Evolutionary conservation across 2,888 invertebrate genomes (phyloP).

Genomic region (Tachina fera): DNA sequence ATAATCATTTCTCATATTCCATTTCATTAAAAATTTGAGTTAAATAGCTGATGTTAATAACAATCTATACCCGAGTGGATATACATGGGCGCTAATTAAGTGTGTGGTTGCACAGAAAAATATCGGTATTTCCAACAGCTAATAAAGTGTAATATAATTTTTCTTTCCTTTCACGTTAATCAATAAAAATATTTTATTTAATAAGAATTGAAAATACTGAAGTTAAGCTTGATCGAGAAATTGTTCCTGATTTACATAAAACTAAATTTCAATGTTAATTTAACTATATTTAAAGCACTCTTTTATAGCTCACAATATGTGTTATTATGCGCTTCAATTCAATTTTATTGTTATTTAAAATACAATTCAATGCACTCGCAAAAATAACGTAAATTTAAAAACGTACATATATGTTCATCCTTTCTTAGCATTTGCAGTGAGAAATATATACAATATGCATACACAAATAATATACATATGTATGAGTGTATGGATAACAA

Average conservation of each 20-base stretch:
- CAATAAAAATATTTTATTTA: too few relatives aligned
- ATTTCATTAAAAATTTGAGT: too few relatives aligned
- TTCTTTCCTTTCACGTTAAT: too few relatives aligned
- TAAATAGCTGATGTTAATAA: too few relatives aligned
- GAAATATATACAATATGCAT: background rate
- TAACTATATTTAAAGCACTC: background rate
- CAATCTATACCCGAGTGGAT: too few relatives aligned
- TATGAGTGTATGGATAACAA: slow-evolving; percentile 53
- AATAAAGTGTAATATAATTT: too few relatives aligned
- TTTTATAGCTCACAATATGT: slow-evolving; percentile 10
- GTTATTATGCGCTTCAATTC: slow-evolving; percentile 46
- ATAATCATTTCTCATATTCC: too few relatives aligned
- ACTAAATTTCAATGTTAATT: background rate
- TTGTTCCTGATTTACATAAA: background rate
- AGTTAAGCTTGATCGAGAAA: too few relatives aligned
- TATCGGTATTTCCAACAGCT: too few relatives aligned
- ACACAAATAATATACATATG: background rate
- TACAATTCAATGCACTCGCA: slow-evolving; percentile 45
- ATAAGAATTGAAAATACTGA: too few relatives aligned
- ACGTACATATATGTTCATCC: slow-evolving; percentile 44
- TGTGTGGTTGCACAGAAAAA: too few relatives aligned
- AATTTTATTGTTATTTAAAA: slow-evolving; percentile 54
- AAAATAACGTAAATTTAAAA: slow-evolving; percentile 29
- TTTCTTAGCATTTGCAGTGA: slow-evolving; percentile 71
- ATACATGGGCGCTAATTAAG: too few relatives aligned